Base-by-base conservation (phyloP, 2,888 invertebrate genomes). In the Catotricha subobsoleta region DNA sequence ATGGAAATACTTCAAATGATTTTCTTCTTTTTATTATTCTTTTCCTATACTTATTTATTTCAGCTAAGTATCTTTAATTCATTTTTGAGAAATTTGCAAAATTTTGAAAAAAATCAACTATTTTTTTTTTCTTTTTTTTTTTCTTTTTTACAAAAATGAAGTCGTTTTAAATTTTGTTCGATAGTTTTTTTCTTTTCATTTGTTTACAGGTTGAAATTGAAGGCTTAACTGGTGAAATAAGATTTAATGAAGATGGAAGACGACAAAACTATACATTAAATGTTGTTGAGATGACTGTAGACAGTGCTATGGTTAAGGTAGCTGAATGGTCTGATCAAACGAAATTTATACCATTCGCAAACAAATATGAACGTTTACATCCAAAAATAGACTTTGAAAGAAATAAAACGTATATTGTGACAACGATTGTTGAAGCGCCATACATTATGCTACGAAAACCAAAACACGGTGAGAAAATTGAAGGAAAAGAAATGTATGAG, bases 221-320 rank as follows among this genome's bases (percentile, higher is more conserved):
- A 64, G 90, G 90, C 10, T 67, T 90, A 44, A 90, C 88, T 2
- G 91, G 91, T 40, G 84, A 86, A 58, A 82, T 91, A 52, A 79
- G 83, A 40, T 91, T 91, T 64, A 86, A 82, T 57, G 87, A 90
- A 51, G 83, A 86, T 54, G 90, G 91, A 12, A 74, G 83, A 52
- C 69, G 91, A 40, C 76, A 80, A 57, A 88, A 90, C 66, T 91
- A 87, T 59, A 82, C 86, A 1, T 66, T 91, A 47, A 83, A 90
- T 57, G 80, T 88, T 44, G 82, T 92, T 39, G 84, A 91, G 64
- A 87, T 92, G 84, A 90, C 91, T 4, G 81, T 88, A 43, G 86
- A 90, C 54, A 87, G 88, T 55, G 84, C 86, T 20, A 82, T 88
- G 80, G 77, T 88, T 15, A 87, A 88, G 71, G 81, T 88, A 7